A percentile compares a stretch with the other conserved stretches of the same genome.
These are phyloP conservation scores for Luehdorfia chinensis DNA, from an alignment of 1,140 invertebrate species.

Conservation along the genomic window DNA sequence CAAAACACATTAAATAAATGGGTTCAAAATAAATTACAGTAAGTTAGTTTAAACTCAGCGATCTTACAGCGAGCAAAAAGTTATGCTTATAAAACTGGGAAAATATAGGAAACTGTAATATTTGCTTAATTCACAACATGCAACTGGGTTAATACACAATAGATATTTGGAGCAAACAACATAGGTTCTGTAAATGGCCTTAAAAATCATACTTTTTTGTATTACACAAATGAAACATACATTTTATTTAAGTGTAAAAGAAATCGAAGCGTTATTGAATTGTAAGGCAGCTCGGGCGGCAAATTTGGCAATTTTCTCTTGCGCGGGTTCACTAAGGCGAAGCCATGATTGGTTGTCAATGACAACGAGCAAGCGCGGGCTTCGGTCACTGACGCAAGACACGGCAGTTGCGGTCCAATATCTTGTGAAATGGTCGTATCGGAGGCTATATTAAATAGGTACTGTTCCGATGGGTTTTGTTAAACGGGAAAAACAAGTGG, in stretches of 20 bases:
- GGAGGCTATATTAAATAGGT: slow-evolving; percentile 70
- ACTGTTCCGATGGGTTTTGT: slow-evolving; percentile 65
- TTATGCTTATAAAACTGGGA: no score
- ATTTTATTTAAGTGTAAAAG: slow-evolving; percentile 24
- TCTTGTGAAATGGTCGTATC: slow-evolving; percentile 75
- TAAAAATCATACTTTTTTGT: background rate
- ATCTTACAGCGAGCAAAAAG: no score
- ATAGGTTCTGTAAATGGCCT: slow-evolving; percentile 4
- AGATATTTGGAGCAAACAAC: slow-evolving; percentile 5
- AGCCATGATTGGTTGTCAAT: slow-evolving; percentile 30
- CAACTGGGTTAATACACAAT: no score
- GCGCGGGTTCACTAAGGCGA: slow-evolving; percentile 35
- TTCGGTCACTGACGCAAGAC: slow-evolving; percentile 57
- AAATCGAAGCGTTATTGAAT: slow-evolving; percentile 37
- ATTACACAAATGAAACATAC: slow-evolving; percentile 14
- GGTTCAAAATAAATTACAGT: no score
- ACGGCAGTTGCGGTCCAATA: slow-evolving; percentile 54
- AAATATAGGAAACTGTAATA: no score
- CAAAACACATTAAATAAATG: no score
- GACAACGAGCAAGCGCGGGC: slow-evolving; percentile 20
- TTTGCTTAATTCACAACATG: no score
- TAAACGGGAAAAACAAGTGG: slow-evolving; percentile 47
- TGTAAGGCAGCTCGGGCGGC: slow-evolving; percentile 39
- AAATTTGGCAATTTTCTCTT: slow-evolving; percentile 63
- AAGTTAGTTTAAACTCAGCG: no score